Evolutionary conservation across 2,113 vertebrate genomes (phyloP).

Genomic region (Neolamprologus caudopunctatus): DNA sequence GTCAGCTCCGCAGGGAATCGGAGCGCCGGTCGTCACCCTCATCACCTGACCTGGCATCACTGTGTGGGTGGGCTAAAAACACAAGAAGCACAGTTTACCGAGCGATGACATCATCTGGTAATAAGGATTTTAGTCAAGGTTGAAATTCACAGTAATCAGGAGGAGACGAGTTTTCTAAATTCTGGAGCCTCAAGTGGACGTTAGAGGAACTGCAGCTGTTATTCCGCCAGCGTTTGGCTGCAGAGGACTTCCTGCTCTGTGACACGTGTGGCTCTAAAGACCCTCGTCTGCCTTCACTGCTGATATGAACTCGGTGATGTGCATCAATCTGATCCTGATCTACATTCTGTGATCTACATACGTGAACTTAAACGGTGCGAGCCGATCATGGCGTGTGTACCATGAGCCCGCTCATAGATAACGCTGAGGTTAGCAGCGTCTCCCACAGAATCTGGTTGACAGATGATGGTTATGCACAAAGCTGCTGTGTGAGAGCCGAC

Average conservation of each 20-base stretch:
- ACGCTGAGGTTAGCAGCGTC: not conserved
- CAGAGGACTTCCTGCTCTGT: not conserved
- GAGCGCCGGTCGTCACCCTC: constrained; percentile 96
- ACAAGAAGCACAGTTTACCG: not conserved
- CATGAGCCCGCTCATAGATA: not conserved
- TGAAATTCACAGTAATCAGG: not conserved
- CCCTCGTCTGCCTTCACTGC: not conserved
- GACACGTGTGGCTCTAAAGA: not conserved
- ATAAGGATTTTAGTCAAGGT: not conserved
- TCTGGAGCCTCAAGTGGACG: not conserved
- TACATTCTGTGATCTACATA: not conserved
- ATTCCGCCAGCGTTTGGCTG: not conserved
- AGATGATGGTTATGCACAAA: not conserved
- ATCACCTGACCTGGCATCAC: constrained; percentile 99
- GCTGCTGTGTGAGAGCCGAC: constrained; percentile 57
- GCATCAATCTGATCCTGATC: not conserved
- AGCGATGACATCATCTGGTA: not conserved
- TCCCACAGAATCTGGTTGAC: not conserved
- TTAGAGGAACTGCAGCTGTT: not conserved
- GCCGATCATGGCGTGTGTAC: not conserved
- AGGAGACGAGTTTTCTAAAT: not conserved
- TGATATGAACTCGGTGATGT: not conserved
- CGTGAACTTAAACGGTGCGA: not conserved
- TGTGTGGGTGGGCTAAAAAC: constrained; percentile 86
- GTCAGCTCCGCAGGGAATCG: constrained; percentile 97